Evolutionary conservation across 1,140 invertebrate genomes (phyloP), one percentile per base, ranked within the genome.

Genomic region (Cydia pomonella): DNA sequence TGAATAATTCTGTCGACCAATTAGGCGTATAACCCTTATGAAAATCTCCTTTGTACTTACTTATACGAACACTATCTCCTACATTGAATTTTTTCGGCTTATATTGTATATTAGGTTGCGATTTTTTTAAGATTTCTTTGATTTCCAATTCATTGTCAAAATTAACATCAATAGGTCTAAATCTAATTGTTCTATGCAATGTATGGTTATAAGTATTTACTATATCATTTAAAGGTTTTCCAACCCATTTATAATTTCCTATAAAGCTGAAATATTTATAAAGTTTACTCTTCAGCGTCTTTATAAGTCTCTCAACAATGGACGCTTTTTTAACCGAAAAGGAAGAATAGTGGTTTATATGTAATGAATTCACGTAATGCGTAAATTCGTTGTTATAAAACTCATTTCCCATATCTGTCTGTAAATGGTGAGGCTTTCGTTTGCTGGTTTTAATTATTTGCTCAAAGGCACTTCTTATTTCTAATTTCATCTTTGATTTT

Each of bases 341-440:
- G 23, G 91, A 92, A 9, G 83, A 89, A 80, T 92, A 93, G 74
- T 92, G 81, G 79, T 92, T 87, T 62, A 94, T 88, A 12, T 85
- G 78, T 77, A 84, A 78, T 62, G 78, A 79, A 78, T 82, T 74
- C 80, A 91, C 84, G 47, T 91, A 73, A 9, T 41, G 25, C 75
- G 85, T 72, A 75, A 92, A 85, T 41, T 41, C 73, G 66, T 69
- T 50, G 77, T 90, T 92, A 62, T 82, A 87, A 78, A 93, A 93
- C 84, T 94, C 92, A 69, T 74, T 85, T 1, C 92, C 92, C 62
- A 82, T 73, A 77, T 93, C 92, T 1, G 85, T 88, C 75, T 94
- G 92, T 41, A 94, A 73, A 73, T 93, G 88, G 82, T 85, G 85
- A 16, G 92, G 88, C n/a, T 75, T 74, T 47, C 82, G 72, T 50